Evolutionary conservation across 2,113 vertebrate genomes (phyloP).

Genomic region (Rattus norvegicus): DNA sequence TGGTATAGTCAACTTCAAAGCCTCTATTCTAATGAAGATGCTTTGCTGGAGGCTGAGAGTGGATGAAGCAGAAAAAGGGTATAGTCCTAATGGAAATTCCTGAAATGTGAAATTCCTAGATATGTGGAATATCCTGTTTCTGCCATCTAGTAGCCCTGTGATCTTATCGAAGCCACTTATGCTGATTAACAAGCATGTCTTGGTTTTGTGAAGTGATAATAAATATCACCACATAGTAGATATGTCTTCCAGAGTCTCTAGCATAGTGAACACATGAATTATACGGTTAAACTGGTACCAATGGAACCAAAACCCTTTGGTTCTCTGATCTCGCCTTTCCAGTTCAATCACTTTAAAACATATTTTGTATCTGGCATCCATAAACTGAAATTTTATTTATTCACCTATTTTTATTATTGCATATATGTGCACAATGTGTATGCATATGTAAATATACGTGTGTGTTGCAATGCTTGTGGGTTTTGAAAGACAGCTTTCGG

Average conservation of each 20-base stretch:
- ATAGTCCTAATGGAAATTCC: too few species aligned
- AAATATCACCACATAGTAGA: not conserved
- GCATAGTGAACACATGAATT: not conserved
- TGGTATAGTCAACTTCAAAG: not conserved
- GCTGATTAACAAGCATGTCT: not conserved
- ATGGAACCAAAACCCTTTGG: not conserved
- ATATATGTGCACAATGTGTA: not conserved
- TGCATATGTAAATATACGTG: fast-evolving
- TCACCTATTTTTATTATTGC: not conserved
- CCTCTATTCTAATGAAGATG: not conserved
- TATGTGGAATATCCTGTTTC: not conserved
- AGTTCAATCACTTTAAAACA: not conserved
- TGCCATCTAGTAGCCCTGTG: not conserved
- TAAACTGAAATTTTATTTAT: not conserved
- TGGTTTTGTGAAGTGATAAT: not conserved
- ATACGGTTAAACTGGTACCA: not conserved
- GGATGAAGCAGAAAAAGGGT: not conserved
- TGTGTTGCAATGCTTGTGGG: not conserved
- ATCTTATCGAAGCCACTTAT: not conserved
- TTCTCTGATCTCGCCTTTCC: not conserved
- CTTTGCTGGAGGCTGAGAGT: not conserved
- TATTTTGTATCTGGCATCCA: not conserved
- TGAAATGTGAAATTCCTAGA: not conserved
- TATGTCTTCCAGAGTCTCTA: not conserved
- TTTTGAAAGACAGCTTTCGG: not conserved